phyloP scores from a whole-genome alignment of 2,797 vertebrate species.

The Dipus sagitta region DNA sequence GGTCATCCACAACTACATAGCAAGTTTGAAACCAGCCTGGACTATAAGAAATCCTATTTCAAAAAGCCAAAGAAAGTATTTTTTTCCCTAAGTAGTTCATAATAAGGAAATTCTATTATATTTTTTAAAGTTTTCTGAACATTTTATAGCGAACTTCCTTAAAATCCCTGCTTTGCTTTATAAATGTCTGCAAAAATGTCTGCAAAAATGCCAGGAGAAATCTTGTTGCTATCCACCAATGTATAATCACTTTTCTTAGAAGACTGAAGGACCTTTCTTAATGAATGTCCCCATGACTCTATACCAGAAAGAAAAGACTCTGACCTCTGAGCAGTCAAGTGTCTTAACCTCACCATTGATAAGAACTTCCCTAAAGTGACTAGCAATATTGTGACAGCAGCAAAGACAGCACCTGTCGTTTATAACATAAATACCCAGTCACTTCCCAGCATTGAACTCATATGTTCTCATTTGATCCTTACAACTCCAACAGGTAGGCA shows the following conservation, averaged over 20 bases:
- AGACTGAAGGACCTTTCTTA: background rate
- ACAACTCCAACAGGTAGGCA: background rate
- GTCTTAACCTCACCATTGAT: background rate
- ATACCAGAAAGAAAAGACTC: background rate
- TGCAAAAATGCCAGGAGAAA: background rate
- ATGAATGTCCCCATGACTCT: accelerated
- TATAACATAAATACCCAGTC: background rate
- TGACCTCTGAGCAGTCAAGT: background rate
- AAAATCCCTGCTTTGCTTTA: conserved; percentile 5
- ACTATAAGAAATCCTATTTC: background rate
- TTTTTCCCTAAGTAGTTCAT: background rate
- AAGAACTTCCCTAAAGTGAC: background rate
- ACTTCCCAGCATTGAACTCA: too few relatives aligned
- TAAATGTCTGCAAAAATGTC: conserved; percentile 21
- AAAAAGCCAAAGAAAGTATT: background rate
- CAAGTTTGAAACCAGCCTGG: background rate
- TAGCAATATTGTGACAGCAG: too few relatives aligned
- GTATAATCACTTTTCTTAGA: background rate
- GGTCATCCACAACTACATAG: background rate
- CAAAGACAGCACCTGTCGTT: background rate
- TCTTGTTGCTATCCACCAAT: background rate
- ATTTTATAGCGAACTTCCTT: background rate
- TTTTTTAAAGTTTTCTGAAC: background rate
- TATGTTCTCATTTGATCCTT: background rate
- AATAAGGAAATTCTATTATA: background rate